Evolutionary conservation across 2,797 vertebrate species (phyloP).

Genomic region (Rhinichthys osculus): DNA sequence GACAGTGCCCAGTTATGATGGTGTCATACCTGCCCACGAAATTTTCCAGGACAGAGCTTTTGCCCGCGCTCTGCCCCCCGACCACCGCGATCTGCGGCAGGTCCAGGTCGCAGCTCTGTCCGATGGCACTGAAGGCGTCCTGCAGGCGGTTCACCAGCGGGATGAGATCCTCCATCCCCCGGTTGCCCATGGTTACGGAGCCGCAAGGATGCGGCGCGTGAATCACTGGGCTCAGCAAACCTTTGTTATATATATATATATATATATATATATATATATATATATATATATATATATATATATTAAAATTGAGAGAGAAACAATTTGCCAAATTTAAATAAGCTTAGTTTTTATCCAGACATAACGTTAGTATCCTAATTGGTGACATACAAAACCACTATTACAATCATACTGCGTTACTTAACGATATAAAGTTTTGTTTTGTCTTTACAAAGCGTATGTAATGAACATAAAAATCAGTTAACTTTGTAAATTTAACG

Average conservation of each 20-base stretch:
- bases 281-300: too few relatives aligned
- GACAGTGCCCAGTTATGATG: background rate
- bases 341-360: background rate
- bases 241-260: background rate
- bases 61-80: constrained; percentile 92
- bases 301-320: background rate
- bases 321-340: background rate
- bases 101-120: constrained; percentile 85
- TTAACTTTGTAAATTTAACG: background rate
- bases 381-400: background rate
- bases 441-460: background rate
- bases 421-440: too few relatives aligned
- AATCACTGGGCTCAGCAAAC: background rate
- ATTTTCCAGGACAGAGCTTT: constrained; percentile 94
- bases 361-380: background rate
- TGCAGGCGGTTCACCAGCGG: constrained; percentile 92
- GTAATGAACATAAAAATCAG: background rate
- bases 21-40: constrained; percentile 89
- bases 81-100: constrained; percentile 95
- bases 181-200: constrained; percentile 79
- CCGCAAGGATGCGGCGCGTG: constrained; percentile 48
- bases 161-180: constrained; percentile 93
- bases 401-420: background rate
- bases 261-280: background rate
- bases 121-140: constrained; percentile 85